These are phyloP conservation scores for Manacus vitellinus DNA, from an alignment of 2,113 vertebrate species.

Conservation along the genomic window DNA sequence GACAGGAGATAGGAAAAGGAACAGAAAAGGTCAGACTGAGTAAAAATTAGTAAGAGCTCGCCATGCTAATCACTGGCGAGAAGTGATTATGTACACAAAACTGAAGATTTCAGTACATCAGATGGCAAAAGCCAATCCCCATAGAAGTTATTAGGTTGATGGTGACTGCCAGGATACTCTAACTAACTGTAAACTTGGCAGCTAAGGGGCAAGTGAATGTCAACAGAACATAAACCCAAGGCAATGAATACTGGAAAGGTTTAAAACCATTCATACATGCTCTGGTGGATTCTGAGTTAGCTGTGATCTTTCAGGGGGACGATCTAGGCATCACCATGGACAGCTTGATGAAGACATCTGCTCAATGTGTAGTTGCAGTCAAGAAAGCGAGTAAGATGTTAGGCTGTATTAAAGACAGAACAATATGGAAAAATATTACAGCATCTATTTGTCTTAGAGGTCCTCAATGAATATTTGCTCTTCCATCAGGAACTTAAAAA, in stretches of 20 bases:
- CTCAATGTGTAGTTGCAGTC: slow-evolving; percentile 48
- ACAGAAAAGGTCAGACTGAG: not conserved
- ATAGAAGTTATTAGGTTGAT: not conserved
- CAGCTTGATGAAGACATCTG: slow-evolving; percentile 53
- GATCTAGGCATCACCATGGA: slow-evolving; percentile 36
- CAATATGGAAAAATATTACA: slow-evolving; percentile 34
- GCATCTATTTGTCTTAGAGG: not conserved
- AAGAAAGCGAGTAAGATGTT: slow-evolving; percentile 57
- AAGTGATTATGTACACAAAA: not conserved
- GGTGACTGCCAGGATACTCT: not conserved
- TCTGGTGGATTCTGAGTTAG: slow-evolving; percentile 35
- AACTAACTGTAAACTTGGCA: not conserved
- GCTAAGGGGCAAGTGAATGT: not conserved
- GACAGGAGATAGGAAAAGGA: not conserved
- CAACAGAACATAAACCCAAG: not conserved
- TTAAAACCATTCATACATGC: not conserved
- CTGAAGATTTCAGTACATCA: not conserved
- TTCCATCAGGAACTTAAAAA: not conserved
- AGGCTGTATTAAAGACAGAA: slow-evolving; percentile 62
- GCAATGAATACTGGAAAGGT: not conserved
- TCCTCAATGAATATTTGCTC: not conserved
- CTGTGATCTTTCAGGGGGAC: slow-evolving; percentile 44
- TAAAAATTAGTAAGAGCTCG: not conserved
- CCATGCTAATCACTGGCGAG: not conserved
- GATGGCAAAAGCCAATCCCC: not conserved